Conservation (phyloP, 1,140 invertebrate genomes). For the Drosophila guanche region DNA sequence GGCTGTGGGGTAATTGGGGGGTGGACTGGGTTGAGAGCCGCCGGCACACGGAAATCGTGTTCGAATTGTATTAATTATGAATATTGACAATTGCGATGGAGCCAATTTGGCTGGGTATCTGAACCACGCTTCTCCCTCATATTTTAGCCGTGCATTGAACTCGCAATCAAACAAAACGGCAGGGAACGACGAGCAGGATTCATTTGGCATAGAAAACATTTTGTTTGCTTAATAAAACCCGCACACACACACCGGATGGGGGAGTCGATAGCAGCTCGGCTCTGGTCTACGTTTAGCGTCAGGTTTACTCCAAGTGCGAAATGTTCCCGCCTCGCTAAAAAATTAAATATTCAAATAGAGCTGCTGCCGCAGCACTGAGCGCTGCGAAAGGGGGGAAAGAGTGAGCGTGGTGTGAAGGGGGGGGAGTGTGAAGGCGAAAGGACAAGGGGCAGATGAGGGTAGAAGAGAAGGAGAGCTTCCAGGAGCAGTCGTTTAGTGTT, state of each 20-base stretch:
- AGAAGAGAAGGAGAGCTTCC: not conserved
- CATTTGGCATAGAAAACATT: conserved; percentile 67
- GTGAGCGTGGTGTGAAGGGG: not conserved
- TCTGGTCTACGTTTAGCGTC: conserved; percentile 61
- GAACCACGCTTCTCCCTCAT: not conserved
- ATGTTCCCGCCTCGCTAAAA: conserved; percentile 76
- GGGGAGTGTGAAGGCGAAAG: not conserved
- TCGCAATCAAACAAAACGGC: conserved; percentile 56
- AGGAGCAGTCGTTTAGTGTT: conserved; percentile 39
- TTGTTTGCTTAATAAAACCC: conserved; percentile 66
- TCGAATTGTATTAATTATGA: conserved; percentile 71
- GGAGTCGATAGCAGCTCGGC: conserved; percentile 14
- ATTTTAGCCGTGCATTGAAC: conserved; percentile 60
- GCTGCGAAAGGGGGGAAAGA: not conserved
- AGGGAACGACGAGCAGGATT: conserved; percentile 22
- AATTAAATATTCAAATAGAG: conserved; percentile 80
- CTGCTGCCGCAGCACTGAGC: conserved; percentile 28
- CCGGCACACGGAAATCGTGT: conserved; percentile 42
- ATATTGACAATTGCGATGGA: conserved; percentile 36
- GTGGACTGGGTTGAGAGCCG: not conserved
- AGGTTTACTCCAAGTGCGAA: conserved; percentile 70
- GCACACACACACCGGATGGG: conserved; percentile 13
- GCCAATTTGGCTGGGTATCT: conserved; percentile 49
- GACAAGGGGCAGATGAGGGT: not conserved
- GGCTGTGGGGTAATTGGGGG: not conserved